Evolutionary conservation across 2,797 vertebrate genomes (phyloP).

Genomic region (Erithacus rubecula): DNA sequence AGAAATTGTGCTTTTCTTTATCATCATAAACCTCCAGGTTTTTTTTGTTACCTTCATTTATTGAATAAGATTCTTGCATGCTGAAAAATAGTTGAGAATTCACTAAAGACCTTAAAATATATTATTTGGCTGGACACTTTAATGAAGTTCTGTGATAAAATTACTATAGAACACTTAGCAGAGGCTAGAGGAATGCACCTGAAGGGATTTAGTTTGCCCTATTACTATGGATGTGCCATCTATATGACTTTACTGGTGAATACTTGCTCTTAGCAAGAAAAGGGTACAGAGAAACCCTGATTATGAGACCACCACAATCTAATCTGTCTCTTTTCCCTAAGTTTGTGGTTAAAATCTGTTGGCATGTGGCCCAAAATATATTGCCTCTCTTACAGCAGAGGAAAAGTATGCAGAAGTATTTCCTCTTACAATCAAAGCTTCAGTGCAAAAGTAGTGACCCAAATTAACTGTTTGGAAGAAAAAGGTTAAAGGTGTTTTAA

Average conservation of each 20-base stretch:
- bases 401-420: slow-evolving; percentile 67
- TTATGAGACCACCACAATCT: slow-evolving; percentile 55
- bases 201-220: not conserved
- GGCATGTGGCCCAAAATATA: slow-evolving; percentile 57
- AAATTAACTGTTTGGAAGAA: slow-evolving; percentile 61
- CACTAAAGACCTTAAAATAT: not conserved
- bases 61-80: not conserved
- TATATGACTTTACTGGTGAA: slow-evolving; percentile 12
- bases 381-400: slow-evolving; percentile 64
- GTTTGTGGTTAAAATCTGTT: slow-evolving; percentile 62
- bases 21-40: not conserved
- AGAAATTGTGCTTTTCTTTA: not conserved
- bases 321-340: slow-evolving; percentile 51
- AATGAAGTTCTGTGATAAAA: not conserved
- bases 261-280: slow-evolving; percentile 24
- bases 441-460: slow-evolving; percentile 57
- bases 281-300: slow-evolving; percentile 30
- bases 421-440: slow-evolving; percentile 64
- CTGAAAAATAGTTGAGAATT: slow-evolving; percentile 1
- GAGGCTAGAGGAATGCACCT: slow-evolving; percentile 4
- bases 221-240: not conserved
- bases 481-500: slow-evolving; percentile 67
- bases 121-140: not conserved
- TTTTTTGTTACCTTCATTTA: not conserved
- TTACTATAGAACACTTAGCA: not conserved